Conservation (phyloP, 2,888 invertebrate species). For the Cancer borealis region DNA sequence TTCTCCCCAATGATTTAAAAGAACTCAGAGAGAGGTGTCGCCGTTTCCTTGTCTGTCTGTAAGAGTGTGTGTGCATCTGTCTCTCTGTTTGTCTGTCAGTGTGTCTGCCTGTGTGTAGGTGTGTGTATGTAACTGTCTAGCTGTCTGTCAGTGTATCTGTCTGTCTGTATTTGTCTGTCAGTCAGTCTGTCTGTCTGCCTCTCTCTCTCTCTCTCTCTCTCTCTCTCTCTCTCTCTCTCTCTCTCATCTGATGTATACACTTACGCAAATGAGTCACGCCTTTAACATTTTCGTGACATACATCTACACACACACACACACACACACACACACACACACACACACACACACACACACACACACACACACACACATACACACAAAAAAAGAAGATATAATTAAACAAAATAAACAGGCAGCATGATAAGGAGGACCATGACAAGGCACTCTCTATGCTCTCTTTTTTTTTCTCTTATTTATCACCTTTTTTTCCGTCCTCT, state of each 20-base stretch:
- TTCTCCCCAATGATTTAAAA: no score
- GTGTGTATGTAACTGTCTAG: background rate
- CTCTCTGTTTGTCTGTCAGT: background rate
- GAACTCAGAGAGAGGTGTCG: background rate
- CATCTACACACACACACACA: constrained; percentile 15
- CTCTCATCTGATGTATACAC: background rate
- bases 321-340: background rate
- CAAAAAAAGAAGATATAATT: background rate
- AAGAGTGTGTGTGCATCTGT: background rate
- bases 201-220: background rate
- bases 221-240: background rate
- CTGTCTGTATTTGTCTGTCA: background rate
- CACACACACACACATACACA: constrained; percentile 49
- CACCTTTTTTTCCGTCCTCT: background rate
- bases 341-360: constrained; percentile 33
- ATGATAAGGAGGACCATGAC: background rate
- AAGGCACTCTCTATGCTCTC: background rate
- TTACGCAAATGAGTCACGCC: background rate
- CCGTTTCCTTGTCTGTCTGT: background rate
- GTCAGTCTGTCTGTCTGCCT: background rate
- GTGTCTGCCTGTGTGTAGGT: no score
- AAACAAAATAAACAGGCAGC: background rate
- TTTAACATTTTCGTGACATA: background rate
- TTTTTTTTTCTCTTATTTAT: background rate
- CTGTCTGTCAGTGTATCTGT: background rate